Evolutionary conservation across 2,888 invertebrate genomes (phyloP), one percentile per base, ranked within the genome.

Genomic region (Atrina japonica): DNA sequence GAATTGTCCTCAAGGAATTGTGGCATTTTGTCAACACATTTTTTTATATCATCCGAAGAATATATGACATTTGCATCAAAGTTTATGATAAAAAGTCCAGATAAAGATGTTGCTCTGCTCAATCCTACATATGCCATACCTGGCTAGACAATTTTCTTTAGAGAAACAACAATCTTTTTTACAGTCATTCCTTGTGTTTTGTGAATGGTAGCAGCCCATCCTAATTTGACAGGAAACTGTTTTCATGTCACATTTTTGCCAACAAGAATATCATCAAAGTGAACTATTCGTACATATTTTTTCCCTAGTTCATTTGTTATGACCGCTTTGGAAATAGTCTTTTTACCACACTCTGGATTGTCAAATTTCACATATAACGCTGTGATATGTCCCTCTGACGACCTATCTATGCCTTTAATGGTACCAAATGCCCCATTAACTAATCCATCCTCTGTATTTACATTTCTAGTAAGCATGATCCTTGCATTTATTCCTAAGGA

Each of bases 171-270:
- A 11, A 66, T 25, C n/a, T 56, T 11, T 3, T 49, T n/a, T 3
- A 47, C 11, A 9, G 65, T 66, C 65, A 66, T 56, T n/a, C 65
- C 65, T 35, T 66, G 65, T 5, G 56, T 47, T 35, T 66, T 66
- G 25, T 66, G 56, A 18, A 56, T 56, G 6, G 65, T 66, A 30
- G 65, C 47, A 16, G 47, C 56, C 47, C 35, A 45, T n/a, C 52
- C 63, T 16, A 63, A 16, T 40, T 50, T 35, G 5, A 63, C 7
- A 5, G 23, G 63, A 43, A 53, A 35, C 43, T 47, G 56, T 43
- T 56, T 66, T 47, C 65, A 45, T 5, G n/a, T 47, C 3, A 47
- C 18, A 30, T 66, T 66, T 56, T 35, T 56, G 1, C 65, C 55
- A 30, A 14, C 0, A 11, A 66, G 18, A 16, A 18, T n/a, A 21